phyloP scores from a whole-genome alignment of 1,140 invertebrate genomes.

The Bombus balteatus region DNA sequence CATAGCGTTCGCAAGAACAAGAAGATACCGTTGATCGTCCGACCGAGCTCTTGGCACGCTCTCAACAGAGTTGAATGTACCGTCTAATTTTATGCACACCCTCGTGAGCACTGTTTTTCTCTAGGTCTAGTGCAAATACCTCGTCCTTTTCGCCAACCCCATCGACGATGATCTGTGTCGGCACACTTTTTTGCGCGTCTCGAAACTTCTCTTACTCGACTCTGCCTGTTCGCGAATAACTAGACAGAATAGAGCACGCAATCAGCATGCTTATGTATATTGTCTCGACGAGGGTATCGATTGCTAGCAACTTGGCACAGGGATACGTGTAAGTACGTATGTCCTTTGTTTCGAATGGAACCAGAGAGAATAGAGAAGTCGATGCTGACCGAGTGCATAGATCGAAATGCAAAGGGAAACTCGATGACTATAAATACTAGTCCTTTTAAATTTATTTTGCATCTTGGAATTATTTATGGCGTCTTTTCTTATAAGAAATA shows the following conservation, averaged over 20 bases:
- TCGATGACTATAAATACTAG: too few relatives aligned
- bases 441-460: too few relatives aligned
- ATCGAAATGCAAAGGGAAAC: neutral
- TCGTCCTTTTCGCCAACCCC: constrained; percentile 18
- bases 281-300: neutral
- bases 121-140: constrained; percentile 73
- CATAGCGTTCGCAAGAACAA: constrained; percentile 51
- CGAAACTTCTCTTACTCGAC: neutral
- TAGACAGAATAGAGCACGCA: neutral
- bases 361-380: too few relatives aligned
- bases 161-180: neutral
- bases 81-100: constrained; percentile 71
- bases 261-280: neutral
- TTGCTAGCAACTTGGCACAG: neutral
- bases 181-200: constrained; percentile 1
- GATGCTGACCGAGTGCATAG: neutral
- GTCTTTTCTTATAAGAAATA: too few relatives aligned
- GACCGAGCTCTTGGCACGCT: constrained; percentile 63
- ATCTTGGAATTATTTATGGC: too few relatives aligned
- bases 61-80: constrained; percentile 72
- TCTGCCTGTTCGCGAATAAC: neutral
- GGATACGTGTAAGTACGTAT: neutral
- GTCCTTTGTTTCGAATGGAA: neutral
- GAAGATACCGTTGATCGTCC: constrained; percentile 33
- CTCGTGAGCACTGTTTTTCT: constrained; percentile 61